Percentiles rank a stretch among this genome's conserved stretches.
These are phyloP conservation scores for Rhyzopertha dominica DNA, from an alignment of 1,140 invertebrate species.

Conservation along the genomic window DNA sequence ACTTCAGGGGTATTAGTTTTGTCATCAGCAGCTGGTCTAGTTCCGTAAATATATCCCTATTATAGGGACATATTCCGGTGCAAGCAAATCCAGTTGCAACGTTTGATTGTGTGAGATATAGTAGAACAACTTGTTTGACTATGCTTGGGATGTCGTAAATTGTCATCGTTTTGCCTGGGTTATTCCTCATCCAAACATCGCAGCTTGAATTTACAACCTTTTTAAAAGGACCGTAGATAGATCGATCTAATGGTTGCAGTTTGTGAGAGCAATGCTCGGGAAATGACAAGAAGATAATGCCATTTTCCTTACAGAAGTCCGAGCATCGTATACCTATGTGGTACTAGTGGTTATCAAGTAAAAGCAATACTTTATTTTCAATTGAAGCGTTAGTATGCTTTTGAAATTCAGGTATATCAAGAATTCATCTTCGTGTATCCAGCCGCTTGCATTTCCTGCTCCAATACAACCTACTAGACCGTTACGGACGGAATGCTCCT, in stretches of 20 bases:
- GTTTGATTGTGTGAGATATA: constrained; percentile 43
- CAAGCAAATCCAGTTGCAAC: constrained; percentile 46
- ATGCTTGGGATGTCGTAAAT: constrained; percentile 49
- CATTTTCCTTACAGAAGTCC: constrained; percentile 37
- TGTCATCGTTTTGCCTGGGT: constrained; percentile 47
- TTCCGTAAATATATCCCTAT: constrained; percentile 39
- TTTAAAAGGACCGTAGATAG: constrained; percentile 46
- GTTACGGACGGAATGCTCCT: no score
- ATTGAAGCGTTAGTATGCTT: no score
- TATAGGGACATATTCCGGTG: constrained; percentile 43
- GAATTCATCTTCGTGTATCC: no score
- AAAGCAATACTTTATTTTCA: no score
- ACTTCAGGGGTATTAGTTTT: no score
- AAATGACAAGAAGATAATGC: constrained; percentile 39
- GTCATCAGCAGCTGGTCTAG: constrained; percentile 38
- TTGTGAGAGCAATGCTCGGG: constrained; percentile 42
- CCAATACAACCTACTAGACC: no score
- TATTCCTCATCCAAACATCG: constrained; percentile 46
- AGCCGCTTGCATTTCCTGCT: no score
- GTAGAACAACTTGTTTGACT: constrained; percentile 38
- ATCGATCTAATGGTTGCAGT: constrained; percentile 42
- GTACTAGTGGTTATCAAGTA: constrained; percentile 22
- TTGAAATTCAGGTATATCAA: no score
- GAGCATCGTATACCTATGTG: constrained; percentile 29
- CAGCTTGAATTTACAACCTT: constrained; percentile 36